Evolutionary conservation across 2,888 invertebrate genomes (phyloP).

Genomic region (Serripes groenlandicus): DNA sequence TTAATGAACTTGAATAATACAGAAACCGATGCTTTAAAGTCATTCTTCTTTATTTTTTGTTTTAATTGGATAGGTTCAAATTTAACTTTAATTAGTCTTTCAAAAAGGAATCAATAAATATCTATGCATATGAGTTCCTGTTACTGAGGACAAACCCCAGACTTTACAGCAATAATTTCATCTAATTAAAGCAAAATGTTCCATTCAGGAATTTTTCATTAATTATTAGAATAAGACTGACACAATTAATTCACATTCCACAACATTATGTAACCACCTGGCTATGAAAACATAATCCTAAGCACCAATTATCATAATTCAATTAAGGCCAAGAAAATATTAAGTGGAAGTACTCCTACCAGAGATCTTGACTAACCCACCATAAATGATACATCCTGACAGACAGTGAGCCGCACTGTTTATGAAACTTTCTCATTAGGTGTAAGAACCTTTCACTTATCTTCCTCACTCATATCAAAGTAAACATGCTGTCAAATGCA

Average conservation of each 20-base stretch:
- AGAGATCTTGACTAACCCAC: slow-evolving; percentile 1
- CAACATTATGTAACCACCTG: neutral
- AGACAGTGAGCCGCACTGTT: slow-evolving; percentile 14
- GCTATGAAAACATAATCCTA: neutral
- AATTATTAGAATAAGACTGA: too few species aligned
- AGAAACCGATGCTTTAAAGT: too few species aligned
- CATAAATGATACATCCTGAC: slow-evolving; percentile 19
- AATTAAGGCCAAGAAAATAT: slow-evolving; percentile 16
- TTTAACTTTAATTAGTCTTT: too few species aligned
- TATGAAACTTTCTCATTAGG: slow-evolving; percentile 25
- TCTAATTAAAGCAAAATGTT: neutral
- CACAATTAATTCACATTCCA: too few species aligned
- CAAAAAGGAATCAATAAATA: too few species aligned
- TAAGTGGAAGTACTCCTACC: slow-evolving; percentile 1
- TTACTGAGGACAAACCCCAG: too few species aligned
- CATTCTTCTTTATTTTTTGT: too few species aligned
- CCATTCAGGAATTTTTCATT: too few species aligned
- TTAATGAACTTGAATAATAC: too few species aligned
- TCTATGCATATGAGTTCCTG: too few species aligned
- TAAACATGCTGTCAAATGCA: slow-evolving; percentile 27
- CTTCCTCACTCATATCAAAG: slow-evolving; percentile 20
- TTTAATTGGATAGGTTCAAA: too few species aligned
- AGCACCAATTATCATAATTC: slow-evolving; percentile 16
- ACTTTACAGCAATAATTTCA: neutral
- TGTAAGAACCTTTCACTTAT: slow-evolving; percentile 17